phyloP scores from a whole-genome alignment of 2,888 invertebrate species.

The Anoplius nigerrimus region DNA sequence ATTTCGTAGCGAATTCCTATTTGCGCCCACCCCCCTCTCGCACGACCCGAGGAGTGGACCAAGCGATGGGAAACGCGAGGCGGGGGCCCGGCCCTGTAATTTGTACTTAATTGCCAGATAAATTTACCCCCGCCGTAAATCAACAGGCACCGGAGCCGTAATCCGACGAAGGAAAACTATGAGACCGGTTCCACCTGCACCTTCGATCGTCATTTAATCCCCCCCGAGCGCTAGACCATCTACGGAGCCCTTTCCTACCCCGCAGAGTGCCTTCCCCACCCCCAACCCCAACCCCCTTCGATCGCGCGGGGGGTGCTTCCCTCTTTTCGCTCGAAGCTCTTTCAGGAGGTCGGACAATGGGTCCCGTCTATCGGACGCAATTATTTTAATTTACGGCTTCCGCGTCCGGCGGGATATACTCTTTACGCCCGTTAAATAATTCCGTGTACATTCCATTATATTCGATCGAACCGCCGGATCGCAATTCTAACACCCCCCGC shows the following conservation, averaged over 20 bases:
- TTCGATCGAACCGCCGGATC: too few relatives aligned
- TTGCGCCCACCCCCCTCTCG: too few relatives aligned
- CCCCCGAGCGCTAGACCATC: conserved; percentile 18
- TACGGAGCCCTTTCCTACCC: conserved; percentile 7
- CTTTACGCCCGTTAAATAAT: too few relatives aligned
- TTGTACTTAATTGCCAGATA: conserved; percentile 56
- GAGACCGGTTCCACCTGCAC: conserved; percentile 21
- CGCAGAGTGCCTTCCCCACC: conserved; percentile 15
- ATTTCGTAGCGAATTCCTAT: too few relatives aligned
- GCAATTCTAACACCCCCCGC: too few relatives aligned
- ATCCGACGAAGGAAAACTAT: conserved; percentile 43
- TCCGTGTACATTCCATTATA: too few relatives aligned
- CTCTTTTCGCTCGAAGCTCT: too few relatives aligned
- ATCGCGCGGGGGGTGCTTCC: neutral
- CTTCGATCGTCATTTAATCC: conserved; percentile 53
- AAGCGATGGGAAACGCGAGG: conserved; percentile 29
- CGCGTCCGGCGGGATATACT: too few relatives aligned
- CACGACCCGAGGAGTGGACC: too few relatives aligned
- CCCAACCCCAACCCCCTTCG: neutral
- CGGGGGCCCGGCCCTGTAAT: conserved; percentile 32
- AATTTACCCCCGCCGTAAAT: conserved; percentile 47
- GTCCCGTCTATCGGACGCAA: too few relatives aligned
- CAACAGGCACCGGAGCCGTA: conserved; percentile 34
- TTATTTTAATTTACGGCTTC: too few relatives aligned
- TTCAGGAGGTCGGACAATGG: too few relatives aligned